A percentile compares a stretch with the other conserved stretches of the same genome.
Conservation (phyloP, 2,113 vertebrate genomes). For the Nothoprocta pentlandii region DNA sequence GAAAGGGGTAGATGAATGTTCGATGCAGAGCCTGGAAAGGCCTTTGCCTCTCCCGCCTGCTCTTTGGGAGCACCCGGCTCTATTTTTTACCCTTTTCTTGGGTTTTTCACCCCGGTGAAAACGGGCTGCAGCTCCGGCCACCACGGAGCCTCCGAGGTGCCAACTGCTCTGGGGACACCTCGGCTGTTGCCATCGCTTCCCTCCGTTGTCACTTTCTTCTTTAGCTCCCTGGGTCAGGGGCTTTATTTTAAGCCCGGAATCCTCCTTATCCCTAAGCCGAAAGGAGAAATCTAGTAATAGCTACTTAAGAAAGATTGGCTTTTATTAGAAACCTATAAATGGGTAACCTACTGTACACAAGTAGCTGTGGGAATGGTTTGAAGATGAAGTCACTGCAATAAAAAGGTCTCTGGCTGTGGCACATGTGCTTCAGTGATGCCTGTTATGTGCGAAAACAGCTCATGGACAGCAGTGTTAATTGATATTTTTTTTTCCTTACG, state of each 20-base stretch:
- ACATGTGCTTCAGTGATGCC: neutral
- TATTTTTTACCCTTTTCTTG: neutral
- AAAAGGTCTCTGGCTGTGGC: neutral
- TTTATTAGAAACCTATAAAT: conserved; percentile 66
- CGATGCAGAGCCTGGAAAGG: neutral
- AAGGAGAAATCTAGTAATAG: conserved; percentile 66
- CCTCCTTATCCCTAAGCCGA: conserved; percentile 42
- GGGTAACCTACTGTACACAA: conserved; percentile 46
- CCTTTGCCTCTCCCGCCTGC: neutral
- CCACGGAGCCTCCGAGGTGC: no score
- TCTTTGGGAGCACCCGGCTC: neutral
- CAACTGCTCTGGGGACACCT: no score
- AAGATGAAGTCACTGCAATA: conserved; percentile 58
- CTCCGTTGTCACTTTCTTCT: conserved; percentile 52
- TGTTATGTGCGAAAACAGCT: neutral
- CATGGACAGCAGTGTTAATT: neutral
- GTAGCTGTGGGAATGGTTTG: conserved; percentile 42
- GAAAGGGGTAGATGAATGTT: neutral
- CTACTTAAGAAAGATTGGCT: conserved; percentile 67
- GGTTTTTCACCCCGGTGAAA: no score
- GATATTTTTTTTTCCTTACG: neutral
- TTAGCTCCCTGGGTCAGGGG: neutral
- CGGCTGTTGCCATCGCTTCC: conserved; percentile 16
- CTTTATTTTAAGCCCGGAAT: conserved; percentile 56
- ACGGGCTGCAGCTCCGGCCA: no score